phyloP scores from a whole-genome alignment of 2,113 vertebrate species.

The Fulmarus glacialis region DNA sequence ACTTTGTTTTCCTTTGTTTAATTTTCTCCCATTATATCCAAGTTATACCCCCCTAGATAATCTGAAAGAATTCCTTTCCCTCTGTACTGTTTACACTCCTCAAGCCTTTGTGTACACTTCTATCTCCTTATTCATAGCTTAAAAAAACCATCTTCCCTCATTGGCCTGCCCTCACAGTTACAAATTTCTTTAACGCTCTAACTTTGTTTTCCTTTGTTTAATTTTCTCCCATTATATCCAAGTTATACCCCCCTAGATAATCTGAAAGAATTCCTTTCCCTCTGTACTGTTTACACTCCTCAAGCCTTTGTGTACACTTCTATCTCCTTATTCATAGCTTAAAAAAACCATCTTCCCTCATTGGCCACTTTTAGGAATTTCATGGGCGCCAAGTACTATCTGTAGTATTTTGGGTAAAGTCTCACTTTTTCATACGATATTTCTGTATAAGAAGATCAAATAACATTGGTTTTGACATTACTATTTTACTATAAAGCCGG shows the following conservation, averaged over 20 bases:
- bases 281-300: constrained; percentile 53
- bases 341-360: background rate
- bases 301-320: constrained; percentile 63
- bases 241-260: constrained; percentile 45
- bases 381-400: background rate
- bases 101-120: constrained; percentile 63
- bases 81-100: constrained; percentile 53
- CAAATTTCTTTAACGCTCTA: background rate
- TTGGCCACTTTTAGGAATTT: constrained; percentile 40
- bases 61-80: constrained; percentile 55
- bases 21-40: constrained; percentile 44
- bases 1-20: constrained; percentile 35
- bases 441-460: background rate
- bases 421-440: background rate
- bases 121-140: constrained; percentile 55
- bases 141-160: too few species aligned
- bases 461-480: background rate
- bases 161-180: background rate
- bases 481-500: background rate
- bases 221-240: constrained; percentile 44
- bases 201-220: constrained; percentile 35
- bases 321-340: constrained; percentile 55
- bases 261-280: constrained; percentile 55
- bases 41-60: constrained; percentile 45
- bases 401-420: background rate